Evolutionary conservation across 2,113 vertebrate genomes (phyloP).

Genomic region (Paedocypris sp.): DNA sequence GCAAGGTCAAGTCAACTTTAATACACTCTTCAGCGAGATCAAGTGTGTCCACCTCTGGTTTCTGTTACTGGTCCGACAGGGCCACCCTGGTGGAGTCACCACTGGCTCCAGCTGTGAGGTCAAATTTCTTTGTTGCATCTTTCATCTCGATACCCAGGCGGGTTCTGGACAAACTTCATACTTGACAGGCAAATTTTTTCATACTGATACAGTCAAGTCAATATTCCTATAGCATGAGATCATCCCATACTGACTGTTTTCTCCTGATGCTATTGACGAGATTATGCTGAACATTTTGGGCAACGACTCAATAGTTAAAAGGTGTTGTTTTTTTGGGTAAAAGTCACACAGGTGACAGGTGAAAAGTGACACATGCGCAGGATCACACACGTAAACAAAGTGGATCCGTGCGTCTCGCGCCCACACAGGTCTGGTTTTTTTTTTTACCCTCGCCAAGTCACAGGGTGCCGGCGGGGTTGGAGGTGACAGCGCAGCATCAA

Average conservation of each 20-base stretch:
- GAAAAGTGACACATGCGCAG: conserved; percentile 19
- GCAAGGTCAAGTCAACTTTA: conserved; percentile 2
- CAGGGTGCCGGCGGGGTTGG: conserved; percentile 41
- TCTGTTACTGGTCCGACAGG: neutral
- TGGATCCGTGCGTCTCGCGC: conserved; percentile 35
- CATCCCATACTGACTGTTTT: neutral
- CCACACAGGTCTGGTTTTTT: conserved; percentile 43
- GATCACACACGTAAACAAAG: neutral
- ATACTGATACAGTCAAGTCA: neutral
- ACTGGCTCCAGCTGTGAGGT: neutral
- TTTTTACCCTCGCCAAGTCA: conserved; percentile 48
- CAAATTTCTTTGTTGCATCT: neutral
- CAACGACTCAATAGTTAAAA: conserved; percentile 11
- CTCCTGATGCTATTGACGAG: neutral
- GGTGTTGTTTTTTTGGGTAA: neutral
- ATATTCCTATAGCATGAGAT: neutral
- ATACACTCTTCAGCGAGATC: neutral
- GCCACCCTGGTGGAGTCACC: conserved; percentile 15
- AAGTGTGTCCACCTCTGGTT: neutral
- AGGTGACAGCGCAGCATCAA: conserved; percentile 39
- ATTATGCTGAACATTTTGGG: neutral
- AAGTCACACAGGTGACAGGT: conserved; percentile 34
- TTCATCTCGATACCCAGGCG: neutral
- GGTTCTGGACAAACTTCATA: neutral
- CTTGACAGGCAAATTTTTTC: neutral